A percentile compares a stretch with the other conserved stretches of the same genome.
Conservation (phyloP, 2,113 vertebrate genomes). For the Chlorodrepanis virens region DNA sequence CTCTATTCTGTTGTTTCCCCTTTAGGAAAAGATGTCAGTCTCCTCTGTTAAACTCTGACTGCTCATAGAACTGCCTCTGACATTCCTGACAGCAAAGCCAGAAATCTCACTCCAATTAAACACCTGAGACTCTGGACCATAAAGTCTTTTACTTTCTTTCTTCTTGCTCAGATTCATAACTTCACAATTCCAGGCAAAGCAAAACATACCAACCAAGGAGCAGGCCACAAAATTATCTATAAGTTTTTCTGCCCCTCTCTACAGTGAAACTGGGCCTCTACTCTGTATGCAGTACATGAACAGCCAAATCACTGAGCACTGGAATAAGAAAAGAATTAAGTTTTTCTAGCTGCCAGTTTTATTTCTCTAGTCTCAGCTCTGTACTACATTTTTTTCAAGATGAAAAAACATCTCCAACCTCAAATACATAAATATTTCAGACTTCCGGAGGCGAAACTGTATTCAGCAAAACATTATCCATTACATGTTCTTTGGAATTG, state of each 20-base stretch:
- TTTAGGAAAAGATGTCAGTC: background rate
- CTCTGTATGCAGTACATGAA: background rate
- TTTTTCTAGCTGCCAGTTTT: background rate
- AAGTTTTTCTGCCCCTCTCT: background rate
- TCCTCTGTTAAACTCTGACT: background rate
- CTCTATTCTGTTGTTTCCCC: background rate
- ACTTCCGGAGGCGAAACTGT: background rate
- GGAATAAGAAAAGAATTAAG: background rate
- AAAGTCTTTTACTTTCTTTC: background rate
- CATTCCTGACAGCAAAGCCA: background rate
- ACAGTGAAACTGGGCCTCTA: background rate
- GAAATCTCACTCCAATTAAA: background rate
- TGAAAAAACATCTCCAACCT: background rate
- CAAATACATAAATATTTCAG: background rate
- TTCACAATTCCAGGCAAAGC: background rate
- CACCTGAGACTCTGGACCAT: background rate
- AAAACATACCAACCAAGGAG: background rate
- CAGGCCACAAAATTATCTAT: background rate
- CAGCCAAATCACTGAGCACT: background rate
- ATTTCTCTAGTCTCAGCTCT: background rate
- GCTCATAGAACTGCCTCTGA: background rate
- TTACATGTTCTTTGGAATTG: background rate
- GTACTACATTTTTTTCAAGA: background rate
- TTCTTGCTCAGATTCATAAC: background rate
- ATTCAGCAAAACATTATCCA: background rate